phyloP scores from a whole-genome alignment of 2,113 vertebrate species.

The Carlito syrichta region DNA sequence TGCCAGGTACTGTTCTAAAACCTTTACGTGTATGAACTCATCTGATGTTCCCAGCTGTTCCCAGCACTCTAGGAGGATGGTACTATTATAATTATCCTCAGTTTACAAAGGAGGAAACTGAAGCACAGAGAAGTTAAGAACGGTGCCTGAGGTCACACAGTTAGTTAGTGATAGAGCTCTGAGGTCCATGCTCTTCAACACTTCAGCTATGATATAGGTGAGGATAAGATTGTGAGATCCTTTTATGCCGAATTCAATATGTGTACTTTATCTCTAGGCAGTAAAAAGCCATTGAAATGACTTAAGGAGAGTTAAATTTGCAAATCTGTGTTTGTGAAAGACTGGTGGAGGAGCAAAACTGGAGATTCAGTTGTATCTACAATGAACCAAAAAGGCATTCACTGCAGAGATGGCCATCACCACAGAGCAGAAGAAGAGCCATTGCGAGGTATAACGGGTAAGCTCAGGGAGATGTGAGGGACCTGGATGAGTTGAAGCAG shows the following conservation, averaged over 20 bases:
- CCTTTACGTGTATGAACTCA: background rate
- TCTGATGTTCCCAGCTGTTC: background rate
- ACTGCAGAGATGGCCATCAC: too few relatives aligned
- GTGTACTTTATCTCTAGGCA: background rate
- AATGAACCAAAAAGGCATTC: background rate
- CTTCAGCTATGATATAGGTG: background rate
- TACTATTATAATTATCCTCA: background rate
- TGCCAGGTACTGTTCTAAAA: background rate
- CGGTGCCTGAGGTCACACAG: background rate
- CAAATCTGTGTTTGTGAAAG: background rate
- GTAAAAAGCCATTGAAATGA: background rate
- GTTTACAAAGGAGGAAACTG: background rate
- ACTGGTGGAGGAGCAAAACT: too few relatives aligned
- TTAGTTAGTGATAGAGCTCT: background rate
- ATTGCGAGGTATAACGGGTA: accelerated
- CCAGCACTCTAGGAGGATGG: background rate
- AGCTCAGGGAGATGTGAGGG: background rate
- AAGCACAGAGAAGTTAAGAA: background rate
- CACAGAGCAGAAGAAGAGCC: background rate
- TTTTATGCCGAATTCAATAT: background rate
- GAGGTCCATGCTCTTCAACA: background rate
- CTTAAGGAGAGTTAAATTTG: background rate
- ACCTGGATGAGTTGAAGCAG: background rate
- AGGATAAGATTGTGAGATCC: background rate
- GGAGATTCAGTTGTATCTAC: background rate